phyloP scores from a whole-genome alignment of 1,140 invertebrate genomes.

The Cyclina sinensis region DNA sequence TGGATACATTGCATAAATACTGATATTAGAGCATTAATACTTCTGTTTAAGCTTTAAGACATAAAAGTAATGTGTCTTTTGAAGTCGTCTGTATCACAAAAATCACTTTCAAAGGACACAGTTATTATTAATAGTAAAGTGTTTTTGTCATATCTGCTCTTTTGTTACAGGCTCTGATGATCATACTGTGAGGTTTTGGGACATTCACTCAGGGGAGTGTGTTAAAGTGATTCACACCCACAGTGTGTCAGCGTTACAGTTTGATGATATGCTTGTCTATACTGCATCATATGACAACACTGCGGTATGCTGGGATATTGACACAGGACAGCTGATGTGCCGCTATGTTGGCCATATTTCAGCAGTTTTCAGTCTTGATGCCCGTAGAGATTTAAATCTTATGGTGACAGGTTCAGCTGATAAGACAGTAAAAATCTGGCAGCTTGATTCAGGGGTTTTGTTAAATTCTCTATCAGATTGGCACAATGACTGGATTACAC shows the following conservation, averaged over 20 bases:
- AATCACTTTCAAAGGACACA: no score
- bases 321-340: constrained; percentile 71
- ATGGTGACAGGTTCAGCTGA: constrained; percentile 90
- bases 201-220: constrained; percentile 65
- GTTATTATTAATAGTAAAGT: no score
- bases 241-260: constrained; percentile 77
- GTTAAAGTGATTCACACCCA: constrained; percentile 76
- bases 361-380: constrained; percentile 88
- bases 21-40: no score
- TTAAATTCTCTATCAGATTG: constrained; percentile 65
- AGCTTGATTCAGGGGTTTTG: constrained; percentile 68
- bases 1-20: no score
- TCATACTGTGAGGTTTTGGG: constrained; percentile 76
- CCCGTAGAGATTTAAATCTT: constrained; percentile 96
- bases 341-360: constrained; percentile 77
- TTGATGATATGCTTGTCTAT: constrained; percentile 75
- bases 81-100: no score
- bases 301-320: constrained; percentile 78
- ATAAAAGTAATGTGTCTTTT: no score
- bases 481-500: constrained; percentile 66
- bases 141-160: no score
- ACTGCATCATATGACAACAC: constrained; percentile 81
- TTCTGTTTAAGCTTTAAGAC: no score
- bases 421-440: constrained; percentile 77
- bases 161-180: constrained; percentile 76